A percentile compares a stretch with the other conserved stretches of the same genome.
Evolutionary conservation across 2,888 invertebrate genomes (phyloP).

Genomic region (Epinotia bilunana): DNA sequence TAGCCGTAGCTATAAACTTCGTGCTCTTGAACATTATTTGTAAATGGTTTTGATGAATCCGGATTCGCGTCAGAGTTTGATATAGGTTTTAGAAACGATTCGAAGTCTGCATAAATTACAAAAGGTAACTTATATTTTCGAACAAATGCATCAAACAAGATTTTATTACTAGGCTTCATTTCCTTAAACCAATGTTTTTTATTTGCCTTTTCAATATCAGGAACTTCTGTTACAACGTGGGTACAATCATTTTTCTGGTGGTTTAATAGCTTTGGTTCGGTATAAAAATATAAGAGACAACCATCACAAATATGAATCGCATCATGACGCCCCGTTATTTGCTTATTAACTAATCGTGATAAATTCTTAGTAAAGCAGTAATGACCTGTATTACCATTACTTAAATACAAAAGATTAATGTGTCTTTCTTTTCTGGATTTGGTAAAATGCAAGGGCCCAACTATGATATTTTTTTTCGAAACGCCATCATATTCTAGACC

Average conservation of each 20-base stretch:
- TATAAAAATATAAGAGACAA: constrained; percentile 44
- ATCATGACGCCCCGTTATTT: constrained; percentile 38
- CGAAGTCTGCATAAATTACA: constrained; percentile 49
- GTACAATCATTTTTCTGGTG: constrained; percentile 46
- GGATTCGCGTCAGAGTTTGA: constrained; percentile 44
- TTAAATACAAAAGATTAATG: constrained; percentile 18
- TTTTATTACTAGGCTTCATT: constrained; percentile 34
- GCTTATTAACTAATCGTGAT: constrained; percentile 47
- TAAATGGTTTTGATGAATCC: constrained; percentile 48
- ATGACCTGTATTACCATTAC: constrained; percentile 35
- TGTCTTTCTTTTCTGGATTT: neutral
- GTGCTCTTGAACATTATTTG: constrained; percentile 50
- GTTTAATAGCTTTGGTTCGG: constrained; percentile 34
- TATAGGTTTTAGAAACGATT: constrained; percentile 52
- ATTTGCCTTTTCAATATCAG: neutral
- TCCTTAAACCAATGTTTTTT: constrained; percentile 13
- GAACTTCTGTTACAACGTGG: constrained; percentile 46
- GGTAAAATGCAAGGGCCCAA: neutral
- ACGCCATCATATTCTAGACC: constrained; percentile 1
- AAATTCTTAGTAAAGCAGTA: constrained; percentile 42
- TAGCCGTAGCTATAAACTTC: neutral
- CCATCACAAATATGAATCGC: constrained; percentile 46
- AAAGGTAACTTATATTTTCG: constrained; percentile 47
- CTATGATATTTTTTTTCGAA: neutral
- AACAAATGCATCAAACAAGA: constrained; percentile 46